Conservation (phyloP, 1,140 invertebrate species). For the Panagrolaimus sp. region DNA sequence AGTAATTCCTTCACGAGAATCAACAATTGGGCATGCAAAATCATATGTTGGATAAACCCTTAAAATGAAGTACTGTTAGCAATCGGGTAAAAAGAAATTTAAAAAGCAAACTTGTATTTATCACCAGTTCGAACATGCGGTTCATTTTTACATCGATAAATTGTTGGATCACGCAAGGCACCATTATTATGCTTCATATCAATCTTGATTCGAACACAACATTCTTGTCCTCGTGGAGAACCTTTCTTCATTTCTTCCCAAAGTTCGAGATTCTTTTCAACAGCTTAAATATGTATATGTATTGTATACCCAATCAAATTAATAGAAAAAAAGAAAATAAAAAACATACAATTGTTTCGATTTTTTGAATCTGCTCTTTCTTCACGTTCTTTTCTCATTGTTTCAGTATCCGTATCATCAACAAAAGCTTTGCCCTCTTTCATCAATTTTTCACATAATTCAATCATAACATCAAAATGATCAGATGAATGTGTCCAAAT, state of each 20-base stretch:
- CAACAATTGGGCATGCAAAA: slow-evolving; percentile 98
- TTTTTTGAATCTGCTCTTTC: slow-evolving; percentile 79
- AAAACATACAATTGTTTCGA: slow-evolving; percentile 72
- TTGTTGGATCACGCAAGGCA: slow-evolving; percentile 95
- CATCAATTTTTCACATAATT: slow-evolving; percentile 81
- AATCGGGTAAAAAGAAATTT: neutral
- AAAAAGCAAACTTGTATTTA: slow-evolving; percentile 80
- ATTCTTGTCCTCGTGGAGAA: slow-evolving; percentile 72
- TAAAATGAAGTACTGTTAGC: slow-evolving; percentile 23
- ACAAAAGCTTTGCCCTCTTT: slow-evolving; percentile 84
- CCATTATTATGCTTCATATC: slow-evolving; percentile 94
- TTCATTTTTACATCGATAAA: slow-evolving; percentile 93
- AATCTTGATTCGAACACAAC: slow-evolving; percentile 92
- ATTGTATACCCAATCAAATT: neutral
- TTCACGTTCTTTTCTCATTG: slow-evolving; percentile 90
- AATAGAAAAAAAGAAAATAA: slow-evolving; percentile 19
- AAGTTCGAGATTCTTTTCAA: slow-evolving; percentile 77
- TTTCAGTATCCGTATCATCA: slow-evolving; percentile 86
- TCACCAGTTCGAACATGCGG: slow-evolving; percentile 81
- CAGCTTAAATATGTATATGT: slow-evolving; percentile 65
- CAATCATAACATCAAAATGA: slow-evolving; percentile 85
- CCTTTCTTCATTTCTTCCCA: slow-evolving; percentile 95
- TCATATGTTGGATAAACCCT: slow-evolving; percentile 99
- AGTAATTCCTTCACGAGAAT: slow-evolving; percentile 90
- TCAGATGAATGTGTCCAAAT: slow-evolving; percentile 89